These are phyloP conservation scores for Oligia latruncula DNA, from an alignment of 2,888 invertebrate species.

Conservation along the genomic window DNA sequence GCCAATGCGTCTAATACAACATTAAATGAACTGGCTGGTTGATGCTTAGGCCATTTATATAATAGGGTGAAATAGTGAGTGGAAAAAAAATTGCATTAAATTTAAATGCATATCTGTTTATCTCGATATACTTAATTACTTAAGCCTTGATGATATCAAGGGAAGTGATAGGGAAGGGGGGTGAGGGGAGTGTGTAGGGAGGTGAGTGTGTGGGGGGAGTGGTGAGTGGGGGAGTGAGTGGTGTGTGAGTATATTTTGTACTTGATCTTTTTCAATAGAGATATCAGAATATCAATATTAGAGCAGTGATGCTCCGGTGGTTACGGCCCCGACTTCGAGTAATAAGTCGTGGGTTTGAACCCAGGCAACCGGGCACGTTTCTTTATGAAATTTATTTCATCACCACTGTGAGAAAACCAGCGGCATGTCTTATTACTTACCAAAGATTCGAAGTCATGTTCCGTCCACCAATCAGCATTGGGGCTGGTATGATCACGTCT, in stretches of 20 bases:
- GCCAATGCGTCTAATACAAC: no score
- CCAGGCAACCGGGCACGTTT: background rate
- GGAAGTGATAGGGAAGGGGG: background rate
- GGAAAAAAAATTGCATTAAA: no score
- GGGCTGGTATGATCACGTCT: background rate
- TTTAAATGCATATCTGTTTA: background rate
- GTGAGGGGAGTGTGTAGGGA: no score
- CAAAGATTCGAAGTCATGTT: background rate
- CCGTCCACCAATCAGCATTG: no score
- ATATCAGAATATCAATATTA: constrained; percentile 1
- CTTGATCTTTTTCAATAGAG: background rate
- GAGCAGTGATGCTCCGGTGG: background rate
- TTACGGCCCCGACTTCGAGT: background rate
- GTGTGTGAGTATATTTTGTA: background rate
- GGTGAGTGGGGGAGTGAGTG: no score
- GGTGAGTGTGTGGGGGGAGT: no score
- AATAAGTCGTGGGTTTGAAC: background rate
- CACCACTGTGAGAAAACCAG: background rate
- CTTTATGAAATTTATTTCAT: background rate
- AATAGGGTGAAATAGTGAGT: no score
- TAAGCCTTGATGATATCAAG: constrained; percentile 8
- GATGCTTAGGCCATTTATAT: no score
- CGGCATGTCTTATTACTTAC: background rate
- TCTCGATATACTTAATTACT: background rate
- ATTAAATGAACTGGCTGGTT: no score